A percentile compares a stretch with the other conserved stretches of the same genome.
Conservation (phyloP, 1,140 invertebrate species). For the Drosophila willistoni region DNA sequence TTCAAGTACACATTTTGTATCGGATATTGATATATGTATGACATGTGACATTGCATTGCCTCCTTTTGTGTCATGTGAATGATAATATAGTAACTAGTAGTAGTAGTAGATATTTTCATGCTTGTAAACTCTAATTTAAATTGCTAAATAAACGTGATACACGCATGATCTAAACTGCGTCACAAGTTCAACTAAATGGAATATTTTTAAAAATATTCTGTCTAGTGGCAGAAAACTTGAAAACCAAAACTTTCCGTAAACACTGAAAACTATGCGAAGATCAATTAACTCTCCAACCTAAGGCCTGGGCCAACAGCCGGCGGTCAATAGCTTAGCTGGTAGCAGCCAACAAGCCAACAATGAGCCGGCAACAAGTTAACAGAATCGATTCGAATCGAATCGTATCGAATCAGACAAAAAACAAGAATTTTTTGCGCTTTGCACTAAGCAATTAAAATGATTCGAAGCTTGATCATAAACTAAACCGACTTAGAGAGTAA, state of each 20-base stretch:
- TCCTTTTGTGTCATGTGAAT: conserved; percentile 6
- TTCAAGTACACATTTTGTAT: neutral
- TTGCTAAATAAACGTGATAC: conserved; percentile 6
- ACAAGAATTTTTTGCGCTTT: conserved; percentile 55
- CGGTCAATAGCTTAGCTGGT: neutral
- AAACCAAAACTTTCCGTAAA: conserved; percentile 23
- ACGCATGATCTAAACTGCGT: conserved; percentile 11
- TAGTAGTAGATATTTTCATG: neutral
- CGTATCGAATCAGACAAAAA: conserved; percentile 10
- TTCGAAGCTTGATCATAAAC: conserved; percentile 36
- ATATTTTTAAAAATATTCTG: conserved; percentile 6
- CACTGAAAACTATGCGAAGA: conserved; percentile 18
- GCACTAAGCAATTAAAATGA: conserved; percentile 49
- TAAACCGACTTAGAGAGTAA: conserved; percentile 25
- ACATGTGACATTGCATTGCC: conserved; percentile 1
- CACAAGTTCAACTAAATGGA: conserved; percentile 14
- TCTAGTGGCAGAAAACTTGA: conserved; percentile 12
- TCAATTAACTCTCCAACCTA: conserved; percentile 22
- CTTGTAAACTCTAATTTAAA: conserved; percentile 13
- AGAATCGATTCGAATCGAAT: neutral
- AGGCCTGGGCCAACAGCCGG: neutral
- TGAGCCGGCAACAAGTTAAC: neutral
- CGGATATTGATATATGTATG: neutral
- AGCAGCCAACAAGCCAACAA: neutral
- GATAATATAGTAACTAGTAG: neutral